Evolutionary conservation across 2,888 invertebrate genomes (phyloP).

Genomic region (Drosophila suboccidentalis): DNA sequence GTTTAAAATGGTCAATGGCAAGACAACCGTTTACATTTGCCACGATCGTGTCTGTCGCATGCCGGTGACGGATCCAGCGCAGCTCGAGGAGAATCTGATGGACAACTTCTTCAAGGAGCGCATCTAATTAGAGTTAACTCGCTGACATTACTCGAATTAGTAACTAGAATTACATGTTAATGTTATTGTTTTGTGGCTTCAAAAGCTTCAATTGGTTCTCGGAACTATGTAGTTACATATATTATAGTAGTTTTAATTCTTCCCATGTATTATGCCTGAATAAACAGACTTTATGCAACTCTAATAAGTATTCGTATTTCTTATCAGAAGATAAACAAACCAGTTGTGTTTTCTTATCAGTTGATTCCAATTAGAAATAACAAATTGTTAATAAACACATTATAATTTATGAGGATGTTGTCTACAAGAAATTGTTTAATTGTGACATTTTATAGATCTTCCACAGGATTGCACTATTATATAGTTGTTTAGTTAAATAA

Average conservation of each 20-base stretch:
- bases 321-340: not conserved
- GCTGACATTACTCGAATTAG: slow-evolving; percentile 56
- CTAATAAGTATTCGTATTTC: not conserved
- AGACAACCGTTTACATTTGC: slow-evolving; percentile 85
- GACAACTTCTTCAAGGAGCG: slow-evolving; percentile 79
- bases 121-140: slow-evolving; percentile 30
- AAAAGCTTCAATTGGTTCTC: slow-evolving; percentile 64
- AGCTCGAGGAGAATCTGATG: slow-evolving; percentile 82
- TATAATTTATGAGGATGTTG: slow-evolving; percentile 10
- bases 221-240: slow-evolving; percentile 55
- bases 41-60: slow-evolving; percentile 85
- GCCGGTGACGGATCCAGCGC: slow-evolving; percentile 83
- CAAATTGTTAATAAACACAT: slow-evolving; percentile 2
- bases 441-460: slow-evolving; percentile 38
- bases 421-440: slow-evolving; percentile 51
- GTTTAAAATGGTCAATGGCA: slow-evolving; percentile 84
- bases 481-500: slow-evolving; percentile 31
- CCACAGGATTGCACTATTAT: slow-evolving; percentile 32
- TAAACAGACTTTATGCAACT: slow-evolving; percentile 27
- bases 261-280: slow-evolving; percentile 29
- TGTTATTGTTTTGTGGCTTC: slow-evolving; percentile 54
- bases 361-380: not conserved
- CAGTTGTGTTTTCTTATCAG: not conserved
- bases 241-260: slow-evolving; percentile 17
- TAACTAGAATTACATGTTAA: slow-evolving; percentile 20